Evolutionary conservation across 2,888 invertebrate genomes (phyloP).

Genomic region (Ichneumon xanthorius): DNA sequence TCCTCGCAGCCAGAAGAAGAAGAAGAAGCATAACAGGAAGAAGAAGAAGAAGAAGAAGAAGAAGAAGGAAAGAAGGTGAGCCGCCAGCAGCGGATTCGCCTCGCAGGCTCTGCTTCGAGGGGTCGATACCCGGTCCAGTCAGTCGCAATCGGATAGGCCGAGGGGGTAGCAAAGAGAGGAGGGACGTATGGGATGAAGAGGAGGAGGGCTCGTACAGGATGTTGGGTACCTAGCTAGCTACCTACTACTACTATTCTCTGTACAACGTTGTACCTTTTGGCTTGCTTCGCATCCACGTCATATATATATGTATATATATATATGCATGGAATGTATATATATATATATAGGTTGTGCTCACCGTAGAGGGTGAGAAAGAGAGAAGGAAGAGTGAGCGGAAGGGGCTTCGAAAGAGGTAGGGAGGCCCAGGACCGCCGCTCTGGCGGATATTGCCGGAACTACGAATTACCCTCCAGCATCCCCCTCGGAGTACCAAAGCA

Average conservation of each 20-base stretch:
- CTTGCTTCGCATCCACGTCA: conserved; percentile 49
- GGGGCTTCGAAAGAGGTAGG: conserved; percentile 51
- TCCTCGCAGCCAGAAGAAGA: conserved; percentile 39
- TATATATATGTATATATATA: conserved; percentile 33
- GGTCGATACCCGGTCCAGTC: conserved; percentile 78
- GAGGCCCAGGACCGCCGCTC: conserved; percentile 77
- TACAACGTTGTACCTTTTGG: conserved; percentile 54
- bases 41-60: conserved; percentile 48
- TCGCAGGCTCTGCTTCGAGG: conserved; percentile 66
- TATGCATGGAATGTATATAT: conserved; percentile 12
- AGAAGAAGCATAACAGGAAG: conserved; percentile 43
- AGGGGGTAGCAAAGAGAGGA: conserved; percentile 65
- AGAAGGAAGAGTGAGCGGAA: conserved; percentile 18
- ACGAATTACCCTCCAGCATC: conserved; percentile 73
- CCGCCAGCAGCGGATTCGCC: conserved; percentile 50
- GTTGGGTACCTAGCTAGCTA: conserved; percentile 57
- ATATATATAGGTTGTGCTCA: conserved; percentile 10
- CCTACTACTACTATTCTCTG: conserved; percentile 32
- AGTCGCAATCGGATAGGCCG: conserved; percentile 75
- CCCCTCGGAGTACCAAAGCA: conserved; percentile 72
- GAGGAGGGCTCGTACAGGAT: conserved; percentile 58
- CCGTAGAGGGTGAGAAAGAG: conserved; percentile 36
- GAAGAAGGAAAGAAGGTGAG: conserved; percentile 65
- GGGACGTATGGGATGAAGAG: conserved; percentile 61
- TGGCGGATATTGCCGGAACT: conserved; percentile 80